Base-by-base conservation (phyloP, 2,113 vertebrate genomes). In the Hydrolagus affinis region DNA sequence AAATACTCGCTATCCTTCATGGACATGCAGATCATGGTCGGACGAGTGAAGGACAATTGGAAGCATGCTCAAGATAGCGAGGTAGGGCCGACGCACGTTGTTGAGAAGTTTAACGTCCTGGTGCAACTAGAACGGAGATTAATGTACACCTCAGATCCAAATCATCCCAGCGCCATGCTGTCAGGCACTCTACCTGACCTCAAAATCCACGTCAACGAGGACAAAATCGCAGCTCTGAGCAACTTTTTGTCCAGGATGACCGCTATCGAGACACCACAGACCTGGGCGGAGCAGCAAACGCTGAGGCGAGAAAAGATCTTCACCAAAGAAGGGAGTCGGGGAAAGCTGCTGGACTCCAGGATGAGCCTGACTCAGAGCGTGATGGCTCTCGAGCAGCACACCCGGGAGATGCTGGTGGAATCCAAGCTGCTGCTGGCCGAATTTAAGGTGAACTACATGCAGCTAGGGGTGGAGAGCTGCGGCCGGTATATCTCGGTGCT, bases 11-110 rank as follows among this genome's bases (percentile, higher is more conserved):
- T 99, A 89, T 97, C 97, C 0, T 99, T 98, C 86, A 95, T 97
- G 88, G 97, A 99, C 90, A 93, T 99, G 23, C 98, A 99, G 92
- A 96, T 99, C 88, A 99, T 99, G 98, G 97, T 98, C 0, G 98
- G 98, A 23, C 95, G 91, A 7, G 96, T 94, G 87, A 97, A 95
- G 87, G 97, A 99, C 93, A 98, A 96, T 87, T 99, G 98, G 98
- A 99, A 97, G n/a, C 97, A 98, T 0, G 90, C 97, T 75, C 97
- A 99, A 75, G 96, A 96, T 74, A 95, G 94, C 6, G 96, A 97
- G 0, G 97, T 99, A 44, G 98, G 98, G 9, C 98, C 98, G 0
- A 98, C 97, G 25, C 98, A 99, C 0, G 97, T 99, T 83, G 97
- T 99, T 0, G 98, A 99, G 91, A 98, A 97, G 87, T 99, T 99